phyloP scores from a whole-genome alignment of 1,140 invertebrate genomes.

The Plutomurus gul region DNA sequence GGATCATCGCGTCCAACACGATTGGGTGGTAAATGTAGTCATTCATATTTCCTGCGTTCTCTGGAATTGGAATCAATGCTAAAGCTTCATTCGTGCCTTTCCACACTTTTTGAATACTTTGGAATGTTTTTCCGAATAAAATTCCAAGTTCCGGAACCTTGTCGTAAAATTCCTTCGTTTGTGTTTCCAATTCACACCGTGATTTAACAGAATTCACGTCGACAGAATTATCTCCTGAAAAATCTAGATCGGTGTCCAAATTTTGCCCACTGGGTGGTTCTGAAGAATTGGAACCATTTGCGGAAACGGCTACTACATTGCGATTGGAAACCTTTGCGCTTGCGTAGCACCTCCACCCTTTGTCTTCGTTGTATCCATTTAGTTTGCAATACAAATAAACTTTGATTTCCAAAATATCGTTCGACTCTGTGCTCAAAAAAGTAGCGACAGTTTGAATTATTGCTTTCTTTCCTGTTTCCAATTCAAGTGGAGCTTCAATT shows the following conservation, averaged over 20 bases:
- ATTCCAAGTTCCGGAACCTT: constrained; percentile 13
- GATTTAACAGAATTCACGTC: not conserved
- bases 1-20: constrained; percentile 42
- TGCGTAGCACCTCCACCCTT: not conserved
- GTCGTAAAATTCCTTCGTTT: not conserved
- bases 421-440: too few species aligned
- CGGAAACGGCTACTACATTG: too few species aligned
- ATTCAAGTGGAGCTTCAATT: too few species aligned
- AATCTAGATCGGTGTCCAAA: too few species aligned
- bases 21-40: constrained; percentile 43
- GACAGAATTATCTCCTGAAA: not conserved
- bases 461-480: too few species aligned
- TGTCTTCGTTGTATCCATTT: too few species aligned
- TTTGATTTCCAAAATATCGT: too few species aligned
- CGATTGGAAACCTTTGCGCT: not conserved
- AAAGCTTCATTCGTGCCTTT: not conserved
- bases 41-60: not conserved
- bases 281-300: not conserved
- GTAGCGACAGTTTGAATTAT: too few species aligned
- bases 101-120: constrained; percentile 36
- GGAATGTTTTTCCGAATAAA: constrained; percentile 39
- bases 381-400: too few species aligned
- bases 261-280: not conserved
- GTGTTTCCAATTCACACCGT: not conserved
- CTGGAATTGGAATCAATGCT: not conserved